A percentile compares a stretch with the other conserved stretches of the same genome.
Conservation (phyloP, 1,140 invertebrate species). For the Zaprionus ghesquierei region DNA sequence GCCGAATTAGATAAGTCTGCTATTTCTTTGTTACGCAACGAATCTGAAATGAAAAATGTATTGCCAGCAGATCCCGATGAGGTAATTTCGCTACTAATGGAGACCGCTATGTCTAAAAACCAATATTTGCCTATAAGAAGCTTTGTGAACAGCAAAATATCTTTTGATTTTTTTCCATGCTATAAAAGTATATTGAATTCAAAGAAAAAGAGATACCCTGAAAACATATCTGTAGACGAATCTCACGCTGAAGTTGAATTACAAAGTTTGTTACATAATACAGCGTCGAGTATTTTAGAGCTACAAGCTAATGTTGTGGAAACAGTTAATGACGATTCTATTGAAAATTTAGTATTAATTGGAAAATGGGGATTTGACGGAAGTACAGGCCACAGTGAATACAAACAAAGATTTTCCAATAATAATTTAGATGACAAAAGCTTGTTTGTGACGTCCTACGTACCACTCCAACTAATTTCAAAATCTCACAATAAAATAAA, state of each 20-base stretch:
- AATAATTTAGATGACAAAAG: no score
- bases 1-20: neutral
- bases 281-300: conserved; percentile 15
- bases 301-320: conserved; percentile 16
- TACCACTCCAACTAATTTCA: conserved; percentile 25
- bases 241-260: conserved; percentile 27
- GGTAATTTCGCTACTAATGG: conserved; percentile 7
- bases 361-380: no score
- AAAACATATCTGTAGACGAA: conserved; percentile 20
- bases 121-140: conserved; percentile 26
- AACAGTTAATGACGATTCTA: conserved; percentile 2
- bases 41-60: neutral
- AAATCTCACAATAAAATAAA: neutral
- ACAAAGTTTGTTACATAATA: conserved; percentile 22
- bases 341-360: conserved; percentile 20
- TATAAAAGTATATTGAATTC: conserved; percentile 14
- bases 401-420: no score
- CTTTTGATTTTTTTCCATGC: conserved; percentile 27
- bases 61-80: neutral
- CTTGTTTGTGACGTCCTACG: no score
- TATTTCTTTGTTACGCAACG: neutral
- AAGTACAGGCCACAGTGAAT: no score
- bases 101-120: conserved; percentile 19
- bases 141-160: conserved; percentile 25
- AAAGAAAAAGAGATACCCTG: conserved; percentile 12